Conservation (phyloP, 2,888 invertebrate genomes). For the Dione vanillae region DNA sequence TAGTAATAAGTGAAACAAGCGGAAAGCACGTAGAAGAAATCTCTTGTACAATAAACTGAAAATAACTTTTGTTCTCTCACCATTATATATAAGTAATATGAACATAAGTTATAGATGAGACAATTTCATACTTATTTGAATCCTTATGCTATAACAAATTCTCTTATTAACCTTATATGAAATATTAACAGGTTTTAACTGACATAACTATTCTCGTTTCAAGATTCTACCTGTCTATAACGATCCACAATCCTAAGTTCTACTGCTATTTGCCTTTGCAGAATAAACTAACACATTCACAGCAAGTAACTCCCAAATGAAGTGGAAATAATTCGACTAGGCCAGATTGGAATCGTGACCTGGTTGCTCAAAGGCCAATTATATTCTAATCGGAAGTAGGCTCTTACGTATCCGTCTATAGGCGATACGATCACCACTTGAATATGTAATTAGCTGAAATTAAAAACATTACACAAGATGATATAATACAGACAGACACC, state of each 20-base stretch:
- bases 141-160: too few species aligned
- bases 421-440: constrained; percentile 27
- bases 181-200: too few species aligned
- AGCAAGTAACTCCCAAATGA: neutral
- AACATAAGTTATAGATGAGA: too few species aligned
- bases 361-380: constrained; percentile 33
- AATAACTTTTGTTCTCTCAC: too few species aligned
- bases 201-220: too few species aligned
- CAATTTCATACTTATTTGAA: too few species aligned
- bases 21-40: too few species aligned
- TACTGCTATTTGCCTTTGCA: neutral
- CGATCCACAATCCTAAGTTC: too few species aligned
- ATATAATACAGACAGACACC: constrained; percentile 1
- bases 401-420: constrained; percentile 39
- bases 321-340: constrained; percentile 27
- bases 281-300: constrained; percentile 2
- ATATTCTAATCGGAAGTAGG: constrained; percentile 62
- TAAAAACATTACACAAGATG: constrained; percentile 25
- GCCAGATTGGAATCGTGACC: constrained; percentile 40
- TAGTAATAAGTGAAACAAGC: neutral
- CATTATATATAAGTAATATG: too few species aligned
- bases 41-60: too few species aligned
- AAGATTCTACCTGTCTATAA: too few species aligned
- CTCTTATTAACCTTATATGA: too few species aligned
- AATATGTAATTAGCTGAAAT: constrained; percentile 40